A percentile compares a stretch with the other conserved stretches of the same genome.
Evolutionary conservation across 2,113 vertebrate genomes (phyloP).

Genomic region (Oriolus oriolus): DNA sequence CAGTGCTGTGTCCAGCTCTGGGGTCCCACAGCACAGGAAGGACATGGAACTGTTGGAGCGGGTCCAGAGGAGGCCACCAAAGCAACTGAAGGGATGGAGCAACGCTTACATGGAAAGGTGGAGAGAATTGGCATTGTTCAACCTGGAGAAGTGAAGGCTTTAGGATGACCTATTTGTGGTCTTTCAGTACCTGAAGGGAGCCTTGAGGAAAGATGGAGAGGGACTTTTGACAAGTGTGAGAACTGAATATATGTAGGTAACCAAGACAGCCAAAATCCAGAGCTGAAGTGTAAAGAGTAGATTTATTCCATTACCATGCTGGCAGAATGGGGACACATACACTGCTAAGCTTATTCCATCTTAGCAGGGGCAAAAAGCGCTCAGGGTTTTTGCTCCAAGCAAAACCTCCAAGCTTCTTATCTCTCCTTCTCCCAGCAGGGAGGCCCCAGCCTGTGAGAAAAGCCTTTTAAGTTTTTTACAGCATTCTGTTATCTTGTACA

Average conservation of each 20-base stretch:
- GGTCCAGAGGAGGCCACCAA: background rate
- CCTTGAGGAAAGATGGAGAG: background rate
- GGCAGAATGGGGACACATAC: background rate
- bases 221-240: background rate
- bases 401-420: background rate
- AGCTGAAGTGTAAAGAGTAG: background rate
- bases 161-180: background rate
- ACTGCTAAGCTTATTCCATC: background rate
- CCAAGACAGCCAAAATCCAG: background rate
- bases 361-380: background rate
- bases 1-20: background rate
- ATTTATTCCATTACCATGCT: background rate
- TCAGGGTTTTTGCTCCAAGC: too few species aligned
- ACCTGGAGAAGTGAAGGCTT: background rate
- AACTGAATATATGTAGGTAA: background rate
- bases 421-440: background rate
- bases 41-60: rapidly evolving
- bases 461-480: background rate
- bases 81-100: background rate
- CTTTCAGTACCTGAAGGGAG: background rate
- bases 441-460: background rate
- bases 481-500: background rate
- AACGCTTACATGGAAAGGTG: background rate
- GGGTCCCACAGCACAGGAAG: background rate
- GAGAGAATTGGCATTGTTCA: background rate